A percentile compares a stretch with the other conserved stretches of the same genome.
Evolutionary conservation across 2,888 invertebrate species (phyloP).

Genomic region (Temnothorax rugatulus): DNA sequence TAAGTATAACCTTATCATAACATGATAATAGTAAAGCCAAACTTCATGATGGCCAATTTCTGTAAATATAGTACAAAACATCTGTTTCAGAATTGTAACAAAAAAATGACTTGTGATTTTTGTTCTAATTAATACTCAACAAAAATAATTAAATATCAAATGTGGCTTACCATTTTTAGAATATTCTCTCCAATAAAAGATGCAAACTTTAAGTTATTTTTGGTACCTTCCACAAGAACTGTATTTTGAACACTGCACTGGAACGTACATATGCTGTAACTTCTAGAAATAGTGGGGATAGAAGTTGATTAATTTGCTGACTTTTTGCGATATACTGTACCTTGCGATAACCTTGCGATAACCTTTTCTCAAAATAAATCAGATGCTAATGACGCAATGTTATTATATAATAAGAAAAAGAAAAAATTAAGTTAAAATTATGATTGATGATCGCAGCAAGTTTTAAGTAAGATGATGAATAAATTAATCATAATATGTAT

Average conservation of each 20-base stretch:
- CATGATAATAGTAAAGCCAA: background rate
- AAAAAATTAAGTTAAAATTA: background rate
- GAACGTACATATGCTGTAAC: background rate
- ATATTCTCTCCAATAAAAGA: background rate
- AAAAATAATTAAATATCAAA: background rate
- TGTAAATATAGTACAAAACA: background rate
- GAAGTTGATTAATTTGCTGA: background rate
- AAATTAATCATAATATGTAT: no score
- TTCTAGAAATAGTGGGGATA: background rate
- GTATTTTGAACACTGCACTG: background rate
- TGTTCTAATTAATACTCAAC: background rate
- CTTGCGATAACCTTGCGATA: no score
- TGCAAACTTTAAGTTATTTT: background rate
- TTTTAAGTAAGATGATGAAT: background rate
- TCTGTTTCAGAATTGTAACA: background rate
- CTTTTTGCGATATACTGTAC: no score
- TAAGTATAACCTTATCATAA: background rate
- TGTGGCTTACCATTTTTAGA: slow-evolving; percentile 3
- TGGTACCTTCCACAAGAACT: background rate
- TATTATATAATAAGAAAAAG: no score
- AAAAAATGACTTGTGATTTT: background rate
- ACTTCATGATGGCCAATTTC: background rate
- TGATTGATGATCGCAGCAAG: background rate
- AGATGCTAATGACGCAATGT: no score
- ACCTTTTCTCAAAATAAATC: no score